Percentiles rank a stretch among this genome's conserved stretches.
Evolutionary conservation across 2,888 invertebrate genomes (phyloP).

Genomic region (Ptycholaimellus sp.): DNA sequence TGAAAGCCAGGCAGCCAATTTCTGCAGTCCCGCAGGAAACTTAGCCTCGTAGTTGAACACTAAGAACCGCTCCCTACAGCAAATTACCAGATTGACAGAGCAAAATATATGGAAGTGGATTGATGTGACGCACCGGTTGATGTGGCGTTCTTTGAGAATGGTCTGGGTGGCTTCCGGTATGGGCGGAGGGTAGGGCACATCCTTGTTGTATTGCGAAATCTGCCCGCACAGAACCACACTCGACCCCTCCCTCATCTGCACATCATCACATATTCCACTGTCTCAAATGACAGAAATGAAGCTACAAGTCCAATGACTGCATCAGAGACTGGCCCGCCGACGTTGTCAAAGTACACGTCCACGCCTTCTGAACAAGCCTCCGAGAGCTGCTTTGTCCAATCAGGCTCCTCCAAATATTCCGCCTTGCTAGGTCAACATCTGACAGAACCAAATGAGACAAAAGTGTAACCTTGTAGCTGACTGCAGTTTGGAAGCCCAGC

Average conservation of each 20-base stretch:
- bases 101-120: neutral
- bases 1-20: constrained; percentile 20
- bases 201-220: constrained; percentile 28
- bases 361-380: constrained; percentile 25
- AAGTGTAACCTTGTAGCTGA: constrained; percentile 24
- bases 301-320: constrained; percentile 25
- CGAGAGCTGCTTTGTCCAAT: too few species aligned
- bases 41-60: constrained; percentile 25
- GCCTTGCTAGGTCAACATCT: neutral
- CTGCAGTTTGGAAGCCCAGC: constrained; percentile 25
- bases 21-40: constrained; percentile 19
- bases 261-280: neutral
- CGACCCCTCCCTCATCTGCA: constrained; percentile 24
- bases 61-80: constrained; percentile 26
- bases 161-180: constrained; percentile 17
- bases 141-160: constrained; percentile 13
- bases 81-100: neutral
- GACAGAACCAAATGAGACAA: neutral
- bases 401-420: constrained; percentile 18
- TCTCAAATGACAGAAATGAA: neutral
- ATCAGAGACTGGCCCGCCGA: constrained; percentile 27
- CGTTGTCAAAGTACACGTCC: constrained; percentile 30
- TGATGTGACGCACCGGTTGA: constrained; percentile 19
- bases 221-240: constrained; percentile 29
- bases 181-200: constrained; percentile 28